Evolutionary conservation across 2,888 invertebrate genomes (phyloP).

Genomic region (Teleiodes luculella): DNA sequence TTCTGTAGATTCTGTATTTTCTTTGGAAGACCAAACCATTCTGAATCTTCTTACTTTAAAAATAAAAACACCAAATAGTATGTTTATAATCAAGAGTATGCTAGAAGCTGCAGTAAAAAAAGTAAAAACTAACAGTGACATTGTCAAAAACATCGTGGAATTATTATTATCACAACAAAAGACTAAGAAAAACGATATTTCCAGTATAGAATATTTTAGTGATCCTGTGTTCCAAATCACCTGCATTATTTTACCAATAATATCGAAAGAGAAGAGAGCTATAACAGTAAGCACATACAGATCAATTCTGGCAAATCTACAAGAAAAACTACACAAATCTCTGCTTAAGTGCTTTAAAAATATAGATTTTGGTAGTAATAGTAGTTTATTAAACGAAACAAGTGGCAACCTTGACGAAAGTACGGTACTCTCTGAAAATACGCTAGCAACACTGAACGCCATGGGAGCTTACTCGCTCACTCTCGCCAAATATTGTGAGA

Average conservation of each 20-base stretch:
- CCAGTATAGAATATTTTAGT: constrained; percentile 51
- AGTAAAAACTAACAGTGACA: constrained; percentile 55
- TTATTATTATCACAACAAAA: constrained; percentile 47
- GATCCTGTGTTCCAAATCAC: constrained; percentile 64
- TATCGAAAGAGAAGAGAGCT: constrained; percentile 62
- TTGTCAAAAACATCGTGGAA: constrained; percentile 59
- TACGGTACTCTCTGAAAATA: constrained; percentile 41
- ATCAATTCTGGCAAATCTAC: constrained; percentile 61
- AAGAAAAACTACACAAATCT: constrained; percentile 59
- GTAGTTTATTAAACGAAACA: constrained; percentile 28
- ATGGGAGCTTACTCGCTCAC: constrained; percentile 64
- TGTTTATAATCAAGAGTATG: constrained; percentile 49
- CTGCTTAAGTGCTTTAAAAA: constrained; percentile 59
- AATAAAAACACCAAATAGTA: constrained; percentile 52
- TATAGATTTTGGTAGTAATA: constrained; percentile 47
- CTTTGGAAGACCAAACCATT: constrained; percentile 46
- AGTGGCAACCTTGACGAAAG: constrained; percentile 49
- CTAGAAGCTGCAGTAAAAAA: constrained; percentile 64
- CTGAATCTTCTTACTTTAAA: constrained; percentile 56
- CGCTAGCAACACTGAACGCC: constrained; percentile 59
- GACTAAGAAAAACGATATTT: constrained; percentile 29
- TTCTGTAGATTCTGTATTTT: constrained; percentile 53
- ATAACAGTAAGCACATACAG: constrained; percentile 57
- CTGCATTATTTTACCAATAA: constrained; percentile 58
- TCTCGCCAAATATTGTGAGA: constrained; percentile 63